Evolutionary conservation across 2,113 vertebrate species (phyloP).

Genomic region (Leptosomus discolor): DNA sequence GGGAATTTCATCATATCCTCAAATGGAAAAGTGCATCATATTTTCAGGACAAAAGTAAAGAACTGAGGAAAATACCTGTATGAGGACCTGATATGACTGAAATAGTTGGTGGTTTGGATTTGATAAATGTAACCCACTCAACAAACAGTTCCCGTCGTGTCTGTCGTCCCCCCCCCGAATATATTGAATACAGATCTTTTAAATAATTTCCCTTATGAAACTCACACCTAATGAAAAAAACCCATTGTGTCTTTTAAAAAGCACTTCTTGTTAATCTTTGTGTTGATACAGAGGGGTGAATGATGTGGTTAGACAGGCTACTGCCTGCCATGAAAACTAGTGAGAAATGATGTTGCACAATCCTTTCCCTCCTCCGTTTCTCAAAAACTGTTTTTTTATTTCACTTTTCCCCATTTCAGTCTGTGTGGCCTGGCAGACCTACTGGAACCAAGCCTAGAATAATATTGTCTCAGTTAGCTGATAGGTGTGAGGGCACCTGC

Average conservation of each 20-base stretch:
- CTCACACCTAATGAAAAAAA: background rate
- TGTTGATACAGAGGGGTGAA: background rate
- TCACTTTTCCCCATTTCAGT: conserved; percentile 16
- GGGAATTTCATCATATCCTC: background rate
- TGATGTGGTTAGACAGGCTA: background rate
- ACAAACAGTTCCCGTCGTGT: background rate
- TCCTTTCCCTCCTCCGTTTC: background rate
- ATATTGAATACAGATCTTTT: background rate
- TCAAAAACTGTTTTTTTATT: conserved; percentile 26
- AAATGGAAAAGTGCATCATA: background rate
- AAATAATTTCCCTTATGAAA: background rate
- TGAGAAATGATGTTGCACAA: background rate
- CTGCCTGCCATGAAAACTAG: background rate
- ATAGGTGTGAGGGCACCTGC: conserved; percentile 56
- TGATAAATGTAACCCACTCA: background rate
- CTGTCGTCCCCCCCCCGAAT: background rate
- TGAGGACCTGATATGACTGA: background rate
- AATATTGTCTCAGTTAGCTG: conserved; percentile 39
- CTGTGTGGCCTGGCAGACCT: conserved; percentile 48
- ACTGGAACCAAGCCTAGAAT: conserved; percentile 38
- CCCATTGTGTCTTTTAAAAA: background rate
- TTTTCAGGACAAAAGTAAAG: conserved; percentile 3
- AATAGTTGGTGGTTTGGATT: conserved; percentile 2
- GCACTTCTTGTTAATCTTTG: background rate
- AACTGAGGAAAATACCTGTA: background rate